Evolutionary conservation across 2,797 vertebrate species (phyloP).

Genomic region (Epinephelus coioides): DNA sequence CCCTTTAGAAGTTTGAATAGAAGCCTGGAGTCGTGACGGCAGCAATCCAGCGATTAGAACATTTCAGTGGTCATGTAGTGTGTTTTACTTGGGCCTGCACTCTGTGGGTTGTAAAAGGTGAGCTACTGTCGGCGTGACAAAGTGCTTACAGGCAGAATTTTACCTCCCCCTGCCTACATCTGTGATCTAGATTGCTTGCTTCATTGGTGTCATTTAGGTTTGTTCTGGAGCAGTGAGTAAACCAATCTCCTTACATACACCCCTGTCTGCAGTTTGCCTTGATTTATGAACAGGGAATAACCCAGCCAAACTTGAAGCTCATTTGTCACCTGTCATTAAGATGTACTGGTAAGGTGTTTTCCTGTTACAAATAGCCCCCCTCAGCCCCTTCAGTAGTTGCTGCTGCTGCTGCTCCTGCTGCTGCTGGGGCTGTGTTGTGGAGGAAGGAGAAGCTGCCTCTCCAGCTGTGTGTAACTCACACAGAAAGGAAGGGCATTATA

Average conservation of each 20-base stretch:
- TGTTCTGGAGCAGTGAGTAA: constrained; percentile 86
- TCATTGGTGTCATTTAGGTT: constrained; percentile 83
- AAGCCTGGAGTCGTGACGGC: constrained; percentile 25
- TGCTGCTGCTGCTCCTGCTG: constrained; percentile 62
- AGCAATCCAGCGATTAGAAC: constrained; percentile 39
- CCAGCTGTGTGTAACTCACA: constrained; percentile 49
- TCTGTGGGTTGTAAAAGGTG: constrained; percentile 65
- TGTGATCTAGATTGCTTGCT: constrained; percentile 78
- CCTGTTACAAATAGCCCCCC: constrained; percentile 68
- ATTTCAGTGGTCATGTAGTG: constrained; percentile 40
- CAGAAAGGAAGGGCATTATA: constrained; percentile 34
- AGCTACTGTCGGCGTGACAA: constrained; percentile 67
- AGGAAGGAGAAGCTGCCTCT: constrained; percentile 51
- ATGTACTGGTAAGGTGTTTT: constrained; percentile 83
- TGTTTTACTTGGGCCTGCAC: constrained; percentile 50
- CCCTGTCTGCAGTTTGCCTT: constrained; percentile 79
- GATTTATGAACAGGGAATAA: constrained; percentile 82
- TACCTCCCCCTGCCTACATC: constrained; percentile 59
- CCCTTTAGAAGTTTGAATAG: constrained; percentile 18
- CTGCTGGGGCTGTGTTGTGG: constrained; percentile 39
- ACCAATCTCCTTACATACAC: constrained; percentile 84
- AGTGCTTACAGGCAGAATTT: constrained; percentile 73
- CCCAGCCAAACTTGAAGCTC: constrained; percentile 73
- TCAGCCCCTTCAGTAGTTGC: constrained; percentile 40
- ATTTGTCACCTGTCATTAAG: constrained; percentile 86